Conservation (phyloP, 2,888 invertebrate species). For the Megastigmus dorsalis region DNA sequence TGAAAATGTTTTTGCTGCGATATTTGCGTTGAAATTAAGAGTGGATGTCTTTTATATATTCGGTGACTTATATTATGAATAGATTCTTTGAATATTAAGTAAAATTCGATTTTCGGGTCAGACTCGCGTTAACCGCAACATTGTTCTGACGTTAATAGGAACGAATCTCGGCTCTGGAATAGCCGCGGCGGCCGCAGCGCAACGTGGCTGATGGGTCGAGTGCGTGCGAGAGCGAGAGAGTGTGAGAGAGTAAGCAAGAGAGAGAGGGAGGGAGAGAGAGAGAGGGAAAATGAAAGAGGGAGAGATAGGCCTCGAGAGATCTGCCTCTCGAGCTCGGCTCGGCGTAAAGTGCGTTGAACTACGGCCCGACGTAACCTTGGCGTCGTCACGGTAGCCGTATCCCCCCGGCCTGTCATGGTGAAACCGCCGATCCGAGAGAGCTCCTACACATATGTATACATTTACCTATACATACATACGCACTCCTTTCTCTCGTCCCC, state of each 20-base stretch:
- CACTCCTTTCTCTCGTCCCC: too few species aligned
- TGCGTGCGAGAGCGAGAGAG: conserved; percentile 22
- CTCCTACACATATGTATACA: too few species aligned
- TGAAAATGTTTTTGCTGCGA: too few species aligned
- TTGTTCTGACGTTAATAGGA: background rate
- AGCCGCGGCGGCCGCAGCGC: background rate
- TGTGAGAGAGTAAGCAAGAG: conserved; percentile 19
- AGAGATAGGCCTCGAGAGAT: conserved; percentile 30
- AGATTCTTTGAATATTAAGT: too few species aligned
- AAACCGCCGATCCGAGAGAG: conserved; percentile 20
- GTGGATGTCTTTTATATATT: too few species aligned
- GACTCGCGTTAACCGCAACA: background rate
- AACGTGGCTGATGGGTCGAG: background rate
- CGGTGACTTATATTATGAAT: too few species aligned
- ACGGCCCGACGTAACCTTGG: conserved; percentile 51
- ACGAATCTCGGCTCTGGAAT: conserved; percentile 1
- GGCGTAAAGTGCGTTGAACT: conserved; percentile 53
- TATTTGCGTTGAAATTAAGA: too few species aligned
- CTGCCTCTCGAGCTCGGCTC: background rate
- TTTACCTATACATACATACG: too few species aligned
- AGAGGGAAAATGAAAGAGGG: conserved; percentile 14
- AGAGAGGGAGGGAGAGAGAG: conserved; percentile 9
- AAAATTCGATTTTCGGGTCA: too few species aligned
- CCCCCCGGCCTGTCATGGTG: conserved; percentile 45
- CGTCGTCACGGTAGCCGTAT: conserved; percentile 43